Conservation (phyloP, 2,113 vertebrate species). For the Nibea albiflora region DNA sequence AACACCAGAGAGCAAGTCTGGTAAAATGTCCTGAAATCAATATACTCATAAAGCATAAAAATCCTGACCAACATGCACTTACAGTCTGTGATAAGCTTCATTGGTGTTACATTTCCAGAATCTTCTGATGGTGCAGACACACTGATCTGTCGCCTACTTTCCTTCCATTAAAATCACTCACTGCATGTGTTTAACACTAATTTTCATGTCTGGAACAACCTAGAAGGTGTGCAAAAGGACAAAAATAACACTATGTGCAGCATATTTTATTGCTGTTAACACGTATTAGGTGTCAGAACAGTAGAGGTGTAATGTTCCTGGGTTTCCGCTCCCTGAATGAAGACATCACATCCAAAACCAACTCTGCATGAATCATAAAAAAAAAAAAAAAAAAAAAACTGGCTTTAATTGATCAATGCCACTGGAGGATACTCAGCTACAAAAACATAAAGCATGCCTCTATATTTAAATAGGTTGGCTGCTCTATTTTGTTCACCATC, state of each 20-base stretch:
- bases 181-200: conserved; percentile 24
- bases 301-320: conserved; percentile 1
- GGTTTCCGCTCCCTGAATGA: neutral
- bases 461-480: neutral
- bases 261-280: neutral
- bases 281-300: conserved; percentile 11
- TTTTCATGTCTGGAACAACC: conserved; percentile 12
- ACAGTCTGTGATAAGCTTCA: conserved; percentile 4
- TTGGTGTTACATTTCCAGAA: conserved; percentile 31
- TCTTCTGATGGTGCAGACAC: neutral
- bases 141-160: conserved; percentile 5
- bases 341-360: neutral
- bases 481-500: neutral
- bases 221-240: conserved; percentile 16
- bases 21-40: too few species aligned
- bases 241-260: conserved; percentile 9
- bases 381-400: too few species aligned
- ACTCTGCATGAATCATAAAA: neutral
- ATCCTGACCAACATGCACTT: neutral
- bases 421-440: neutral
- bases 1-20: neutral
- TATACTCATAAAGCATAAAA: too few species aligned
- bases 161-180: neutral
- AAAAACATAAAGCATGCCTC: neutral
- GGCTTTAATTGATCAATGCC: neutral